Evolutionary conservation across 2,888 invertebrate species (phyloP).

Genomic region (Megaustenia siamemsis): DNA sequence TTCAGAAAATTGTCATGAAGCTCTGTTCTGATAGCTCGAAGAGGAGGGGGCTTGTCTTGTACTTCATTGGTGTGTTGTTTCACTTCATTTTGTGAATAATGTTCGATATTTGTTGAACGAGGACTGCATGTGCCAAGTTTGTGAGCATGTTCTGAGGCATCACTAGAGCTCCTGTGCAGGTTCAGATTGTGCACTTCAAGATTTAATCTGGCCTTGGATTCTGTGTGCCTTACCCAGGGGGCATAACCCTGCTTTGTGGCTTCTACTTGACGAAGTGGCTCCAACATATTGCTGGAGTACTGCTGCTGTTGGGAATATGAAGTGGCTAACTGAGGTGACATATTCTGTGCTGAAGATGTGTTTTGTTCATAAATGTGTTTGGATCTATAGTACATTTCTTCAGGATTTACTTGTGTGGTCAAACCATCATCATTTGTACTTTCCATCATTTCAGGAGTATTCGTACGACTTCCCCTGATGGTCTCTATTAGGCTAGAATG

Average conservation of each 20-base stretch:
- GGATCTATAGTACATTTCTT: conserved; percentile 47
- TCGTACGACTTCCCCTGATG: background rate
- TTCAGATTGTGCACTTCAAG: conserved; percentile 44
- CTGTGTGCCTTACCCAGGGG: background rate
- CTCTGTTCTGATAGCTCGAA: conserved; percentile 13
- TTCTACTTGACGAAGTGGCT: background rate
- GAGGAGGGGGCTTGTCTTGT: background rate
- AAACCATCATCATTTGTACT: conserved; percentile 14
- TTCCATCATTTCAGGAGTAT: conserved; percentile 3
- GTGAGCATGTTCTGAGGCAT: conserved; percentile 50
- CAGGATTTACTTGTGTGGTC: conserved; percentile 22
- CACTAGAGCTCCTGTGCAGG: conserved; percentile 57
- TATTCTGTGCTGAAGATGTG: background rate
- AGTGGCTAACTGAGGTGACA: background rate
- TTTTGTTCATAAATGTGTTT: conserved; percentile 49
- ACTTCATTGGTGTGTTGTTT: too few relatives aligned
- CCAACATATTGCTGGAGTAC: background rate
- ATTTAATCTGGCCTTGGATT: background rate
- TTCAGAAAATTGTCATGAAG: conserved; percentile 39
- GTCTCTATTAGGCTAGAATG: conserved; percentile 22
- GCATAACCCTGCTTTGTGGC: background rate
- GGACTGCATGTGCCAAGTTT: conserved; percentile 44
- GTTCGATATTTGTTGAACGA: background rate
- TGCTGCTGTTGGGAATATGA: background rate
- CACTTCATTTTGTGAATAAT: background rate